These are phyloP conservation scores for Gymnocheta viridis DNA, from an alignment of 2,888 invertebrate genomes.

Conservation along the genomic window DNA sequence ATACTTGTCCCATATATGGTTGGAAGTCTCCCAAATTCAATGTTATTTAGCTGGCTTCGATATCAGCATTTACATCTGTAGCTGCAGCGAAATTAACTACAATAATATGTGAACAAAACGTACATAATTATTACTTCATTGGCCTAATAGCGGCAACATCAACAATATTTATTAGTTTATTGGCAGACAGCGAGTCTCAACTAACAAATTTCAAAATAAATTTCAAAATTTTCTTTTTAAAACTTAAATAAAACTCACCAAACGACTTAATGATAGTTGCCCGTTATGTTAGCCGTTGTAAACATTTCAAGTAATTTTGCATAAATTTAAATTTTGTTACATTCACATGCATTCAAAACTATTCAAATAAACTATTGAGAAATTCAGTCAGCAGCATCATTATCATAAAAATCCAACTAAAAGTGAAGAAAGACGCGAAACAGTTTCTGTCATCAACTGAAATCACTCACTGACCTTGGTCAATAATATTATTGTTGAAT, in stretches of 20 bases:
- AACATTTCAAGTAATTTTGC: conserved; percentile 48
- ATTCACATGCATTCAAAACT: neutral
- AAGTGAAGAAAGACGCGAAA: conserved; percentile 27
- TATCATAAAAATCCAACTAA: conserved; percentile 21
- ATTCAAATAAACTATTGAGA: conserved; percentile 20
- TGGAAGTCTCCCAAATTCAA: conserved; percentile 12
- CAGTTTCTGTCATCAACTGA: neutral
- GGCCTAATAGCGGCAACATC: conserved; percentile 12
- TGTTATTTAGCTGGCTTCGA: conserved; percentile 22
- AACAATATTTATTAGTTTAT: conserved; percentile 7
- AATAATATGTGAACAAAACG: no score
- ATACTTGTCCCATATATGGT: conserved; percentile 71
- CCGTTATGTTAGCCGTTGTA: neutral
- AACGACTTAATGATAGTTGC: conserved; percentile 5
- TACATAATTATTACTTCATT: conserved; percentile 55
- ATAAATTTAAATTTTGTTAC: conserved; percentile 51
- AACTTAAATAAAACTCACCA: conserved; percentile 16
- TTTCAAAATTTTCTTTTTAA: conserved; percentile 66
- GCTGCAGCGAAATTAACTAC: conserved; percentile 20
- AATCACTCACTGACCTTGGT: conserved; percentile 63
- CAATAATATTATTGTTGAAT: conserved; percentile 51
- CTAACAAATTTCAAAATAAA: conserved; percentile 24
- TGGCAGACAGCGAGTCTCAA: conserved; percentile 22
- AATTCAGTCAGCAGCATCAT: conserved; percentile 47
- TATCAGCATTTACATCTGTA: neutral